These are phyloP conservation scores for Dasysyrphus tricinctus DNA, from an alignment of 2,888 invertebrate species.

Conservation along the genomic window DNA sequence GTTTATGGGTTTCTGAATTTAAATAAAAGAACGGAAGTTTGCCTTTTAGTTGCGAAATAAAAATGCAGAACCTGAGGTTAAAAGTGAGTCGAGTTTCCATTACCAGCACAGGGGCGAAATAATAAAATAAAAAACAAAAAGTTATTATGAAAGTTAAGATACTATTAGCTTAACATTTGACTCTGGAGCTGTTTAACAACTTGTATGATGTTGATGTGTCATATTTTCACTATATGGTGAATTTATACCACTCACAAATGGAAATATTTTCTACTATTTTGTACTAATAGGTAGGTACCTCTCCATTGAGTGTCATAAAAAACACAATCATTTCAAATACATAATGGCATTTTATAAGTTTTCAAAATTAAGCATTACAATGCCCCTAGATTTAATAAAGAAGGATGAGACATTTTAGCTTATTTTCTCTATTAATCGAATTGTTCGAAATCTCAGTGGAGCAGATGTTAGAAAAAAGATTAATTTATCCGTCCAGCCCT, in stretches of 20 bases:
- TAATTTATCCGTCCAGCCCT: neutral
- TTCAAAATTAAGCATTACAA: neutral
- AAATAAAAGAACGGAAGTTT: slow-evolving; percentile 72
- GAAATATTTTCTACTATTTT: neutral
- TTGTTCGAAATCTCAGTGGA: neutral
- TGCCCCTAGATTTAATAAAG: neutral
- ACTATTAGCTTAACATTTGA: slow-evolving; percentile 1
- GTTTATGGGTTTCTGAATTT: slow-evolving; percentile 69
- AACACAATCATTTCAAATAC: too few relatives aligned
- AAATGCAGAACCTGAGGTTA: slow-evolving; percentile 22
- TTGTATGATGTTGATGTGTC: neutral
- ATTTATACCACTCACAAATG: neutral
- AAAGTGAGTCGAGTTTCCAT: slow-evolving; percentile 37
- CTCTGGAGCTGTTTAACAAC: neutral
- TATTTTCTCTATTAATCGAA: neutral
- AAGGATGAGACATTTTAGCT: too few relatives aligned
- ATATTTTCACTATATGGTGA: neutral
- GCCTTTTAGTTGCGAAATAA: slow-evolving; percentile 57
- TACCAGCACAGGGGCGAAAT: slow-evolving; percentile 10
- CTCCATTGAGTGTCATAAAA: too few relatives aligned
- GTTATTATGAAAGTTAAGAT: slow-evolving; percentile 1
- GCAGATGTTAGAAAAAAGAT: neutral
- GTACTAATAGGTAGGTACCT: too few relatives aligned
- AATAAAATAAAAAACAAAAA: neutral
- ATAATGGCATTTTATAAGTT: too few relatives aligned